Base-by-base conservation (phyloP, 1,140 invertebrate genomes). In the Apis cerana region DNA sequence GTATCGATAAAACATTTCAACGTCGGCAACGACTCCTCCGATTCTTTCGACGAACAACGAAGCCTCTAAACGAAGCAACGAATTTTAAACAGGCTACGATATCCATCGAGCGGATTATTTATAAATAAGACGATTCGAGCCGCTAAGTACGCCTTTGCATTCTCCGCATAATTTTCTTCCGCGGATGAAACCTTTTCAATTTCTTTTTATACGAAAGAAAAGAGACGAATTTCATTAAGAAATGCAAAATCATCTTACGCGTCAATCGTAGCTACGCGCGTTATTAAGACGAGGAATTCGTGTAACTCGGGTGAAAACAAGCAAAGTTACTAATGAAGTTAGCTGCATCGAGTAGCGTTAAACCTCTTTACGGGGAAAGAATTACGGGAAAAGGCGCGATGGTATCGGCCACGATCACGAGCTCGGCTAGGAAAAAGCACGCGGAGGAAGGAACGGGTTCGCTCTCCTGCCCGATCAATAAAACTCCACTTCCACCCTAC, bases 401-500 rank as follows among this genome's bases (percentile, higher is more conserved):
- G 17, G 15, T n/a, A 56, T 65, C 70, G 78, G 19, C 33, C 27
- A 23, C 71, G 61, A 75, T 77, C 75, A 54, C 48, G 27, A 17
- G 67, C 2, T 27, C 11, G 23, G 19, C 27, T 11, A 10, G 8
- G 50, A 78, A 78, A 48, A 58, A 64, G 62, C 17, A 70, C 50
- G 23, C 33, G 80, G 64, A 43, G 33, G 33, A 43, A 43, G n/a
- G 61, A 56, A 69, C 19, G 9, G 23, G 10, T 17, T 21, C 33
- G 54, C 64, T 48, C 54, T 27, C 7, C 4, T 9, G 48, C 13
- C 17, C 43, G 58, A 78, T 82, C 80, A 27, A 82, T 82, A 70
- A 78, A 82, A 78, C 67, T 82, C n/a, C 64, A 54, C 75, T 82
- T 82, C 75, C 65, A 70, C 80, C 67, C 80, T 82, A 82, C 67